Evolutionary conservation across 2,113 vertebrate species (phyloP).

Genomic region (Pelmatolapia mariae): DNA sequence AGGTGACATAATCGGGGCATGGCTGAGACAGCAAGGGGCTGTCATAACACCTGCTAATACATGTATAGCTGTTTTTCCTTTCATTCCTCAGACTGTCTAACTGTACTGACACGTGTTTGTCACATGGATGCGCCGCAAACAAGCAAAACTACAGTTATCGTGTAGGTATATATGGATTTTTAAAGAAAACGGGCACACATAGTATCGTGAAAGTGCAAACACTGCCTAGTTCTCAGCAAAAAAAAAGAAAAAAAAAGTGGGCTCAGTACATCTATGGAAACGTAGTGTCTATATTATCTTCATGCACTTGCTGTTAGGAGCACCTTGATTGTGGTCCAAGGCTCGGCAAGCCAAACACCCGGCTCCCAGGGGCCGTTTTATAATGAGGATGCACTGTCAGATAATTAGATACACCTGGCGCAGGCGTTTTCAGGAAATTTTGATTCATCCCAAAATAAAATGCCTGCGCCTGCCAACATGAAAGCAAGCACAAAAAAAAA

Average conservation of each 20-base stretch:
- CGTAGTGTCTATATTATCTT: background rate
- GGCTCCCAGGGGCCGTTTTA: slow-evolving; percentile 51
- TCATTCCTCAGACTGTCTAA: background rate
- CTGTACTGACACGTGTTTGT: background rate
- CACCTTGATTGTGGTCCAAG: slow-evolving; percentile 52
- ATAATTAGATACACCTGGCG: slow-evolving; percentile 77
- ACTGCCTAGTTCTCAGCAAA: background rate
- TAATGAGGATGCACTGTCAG: slow-evolving; percentile 67
- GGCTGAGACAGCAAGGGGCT: slow-evolving; percentile 34
- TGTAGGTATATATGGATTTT: background rate
- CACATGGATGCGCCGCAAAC: background rate
- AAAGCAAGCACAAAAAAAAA: slow-evolving; percentile 37
- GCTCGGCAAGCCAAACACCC: slow-evolving; percentile 19
- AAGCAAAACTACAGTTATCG: background rate
- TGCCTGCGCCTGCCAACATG: slow-evolving; percentile 51
- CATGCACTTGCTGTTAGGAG: slow-evolving; percentile 1
- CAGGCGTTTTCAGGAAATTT: slow-evolving; percentile 58
- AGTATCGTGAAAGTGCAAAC: background rate
- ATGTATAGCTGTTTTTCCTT: background rate
- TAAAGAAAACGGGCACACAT: background rate
- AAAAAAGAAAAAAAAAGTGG: background rate
- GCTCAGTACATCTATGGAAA: background rate
- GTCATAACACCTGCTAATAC: slow-evolving; percentile 39
- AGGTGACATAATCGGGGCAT: slow-evolving; percentile 69
- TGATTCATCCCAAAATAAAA: slow-evolving; percentile 68